Conservation (phyloP, 1,140 invertebrate genomes). For the Orchestia grillus region DNA sequence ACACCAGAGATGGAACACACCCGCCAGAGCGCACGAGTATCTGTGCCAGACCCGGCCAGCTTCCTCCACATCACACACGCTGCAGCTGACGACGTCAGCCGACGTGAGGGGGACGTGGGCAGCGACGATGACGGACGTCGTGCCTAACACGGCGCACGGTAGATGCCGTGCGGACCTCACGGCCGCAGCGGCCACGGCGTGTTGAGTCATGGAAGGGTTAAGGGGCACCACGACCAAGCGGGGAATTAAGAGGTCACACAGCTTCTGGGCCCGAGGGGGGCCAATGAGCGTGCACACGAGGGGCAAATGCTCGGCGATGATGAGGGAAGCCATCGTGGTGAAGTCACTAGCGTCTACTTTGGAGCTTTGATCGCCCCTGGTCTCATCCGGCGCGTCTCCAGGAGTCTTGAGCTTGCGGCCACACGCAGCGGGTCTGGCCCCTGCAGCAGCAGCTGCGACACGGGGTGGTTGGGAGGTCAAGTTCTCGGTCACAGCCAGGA, state of each 20-base stretch:
- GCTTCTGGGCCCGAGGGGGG: neutral
- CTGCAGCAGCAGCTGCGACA: too few species aligned
- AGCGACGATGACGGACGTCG: neutral
- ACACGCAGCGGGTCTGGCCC: neutral
- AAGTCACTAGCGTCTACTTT: neutral
- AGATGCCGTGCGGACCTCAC: neutral
- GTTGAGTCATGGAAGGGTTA: neutral
- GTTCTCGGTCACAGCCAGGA: neutral
- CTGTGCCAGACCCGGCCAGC: neutral
- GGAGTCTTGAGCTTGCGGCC: neutral
- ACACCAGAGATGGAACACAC: neutral
- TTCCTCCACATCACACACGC: neutral
- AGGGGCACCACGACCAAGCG: neutral
- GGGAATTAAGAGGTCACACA: neutral
- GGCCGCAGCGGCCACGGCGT: neutral
- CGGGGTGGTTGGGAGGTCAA: neutral
- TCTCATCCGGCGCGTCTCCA: neutral
- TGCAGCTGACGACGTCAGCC: neutral
- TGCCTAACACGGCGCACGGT: slow-evolving; percentile 16
- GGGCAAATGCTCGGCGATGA: neutral
- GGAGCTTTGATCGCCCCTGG: neutral
- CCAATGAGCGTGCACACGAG: neutral
- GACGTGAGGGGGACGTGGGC: neutral
- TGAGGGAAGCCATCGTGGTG: neutral
- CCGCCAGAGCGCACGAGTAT: neutral